Base-by-base conservation (phyloP, 2,888 invertebrate species). In the Choreutis nemorana region DNA sequence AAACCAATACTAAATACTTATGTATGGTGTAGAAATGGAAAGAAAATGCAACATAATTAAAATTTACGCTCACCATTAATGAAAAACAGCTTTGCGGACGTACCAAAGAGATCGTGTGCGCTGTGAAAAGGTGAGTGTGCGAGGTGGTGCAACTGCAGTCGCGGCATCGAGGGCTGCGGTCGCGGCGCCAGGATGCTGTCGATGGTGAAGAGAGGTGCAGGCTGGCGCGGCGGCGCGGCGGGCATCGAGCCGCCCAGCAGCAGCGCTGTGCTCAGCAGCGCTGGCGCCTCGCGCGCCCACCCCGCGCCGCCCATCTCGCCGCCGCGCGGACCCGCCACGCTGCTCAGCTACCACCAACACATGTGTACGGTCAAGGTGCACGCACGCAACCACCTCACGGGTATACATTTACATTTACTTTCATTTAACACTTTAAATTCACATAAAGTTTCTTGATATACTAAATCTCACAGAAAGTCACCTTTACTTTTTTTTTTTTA, bases 181-280 rank as follows among this genome's bases (percentile, higher is more conserved):
- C 86, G 77, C 29, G 90, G 89, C 26, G 90, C 90, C 60, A 92
- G 75, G 48, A 92, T 91, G 70, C 91, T 91, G 68, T 92, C 92
- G 53, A 92, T 92, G 47, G 91, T 92, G 64, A 92, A 92, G 37
- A 91, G 81, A 73, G 50, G 84, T 73, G 70, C 63, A 43, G 66
- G 58, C 68, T 78, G 70, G 47, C 78, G 49, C n/a, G n/a, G n/a
- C n/a, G n/a, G n/a, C n/a, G n/a, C n/a, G 72, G 78, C 50, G 47
- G 77, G 70, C 50, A 78, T 46, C 61, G 64, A 34, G 50, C 71
- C 71, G 48, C 77, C 73, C 58, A 78, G 66, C 61, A 75, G 73
- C 67, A 78, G 65, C 58, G 70, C 73, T 58, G 72, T 75, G 64
- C 73, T 66, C 41, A 73, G 71, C 63, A 77, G 62, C 60, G 67